phyloP scores from a whole-genome alignment of 2,113 vertebrate species.

The Rousettus leschenaultii region DNA sequence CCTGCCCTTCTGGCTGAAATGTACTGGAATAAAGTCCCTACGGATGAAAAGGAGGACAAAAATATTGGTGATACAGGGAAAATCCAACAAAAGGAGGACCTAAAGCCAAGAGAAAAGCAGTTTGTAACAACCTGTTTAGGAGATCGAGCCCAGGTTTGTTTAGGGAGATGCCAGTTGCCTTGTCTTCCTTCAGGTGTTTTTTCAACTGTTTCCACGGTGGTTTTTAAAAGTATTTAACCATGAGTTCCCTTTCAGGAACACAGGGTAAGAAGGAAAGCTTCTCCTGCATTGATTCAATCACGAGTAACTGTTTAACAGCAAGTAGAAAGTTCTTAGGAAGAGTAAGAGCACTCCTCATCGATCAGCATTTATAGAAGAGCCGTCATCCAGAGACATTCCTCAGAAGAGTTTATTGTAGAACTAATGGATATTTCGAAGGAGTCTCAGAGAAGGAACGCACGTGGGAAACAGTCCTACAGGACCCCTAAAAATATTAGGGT shows the following conservation, averaged over 20 bases:
- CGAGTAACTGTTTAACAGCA: neutral
- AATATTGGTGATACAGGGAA: neutral
- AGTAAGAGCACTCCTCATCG: neutral
- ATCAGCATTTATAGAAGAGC: neutral
- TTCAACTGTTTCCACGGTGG: neutral
- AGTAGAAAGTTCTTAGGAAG: neutral
- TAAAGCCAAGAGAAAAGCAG: constrained; percentile 37
- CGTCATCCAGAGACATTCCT: neutral
- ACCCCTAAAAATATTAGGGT: neutral
- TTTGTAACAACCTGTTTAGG: neutral
- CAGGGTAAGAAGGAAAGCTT: neutral
- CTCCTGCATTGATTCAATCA: constrained; percentile 4
- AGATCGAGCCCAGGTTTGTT: neutral
- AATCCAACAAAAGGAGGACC: neutral
- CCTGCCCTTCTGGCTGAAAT: constrained; percentile 77
- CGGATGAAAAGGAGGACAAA: constrained; percentile 71
- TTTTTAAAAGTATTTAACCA: neutral
- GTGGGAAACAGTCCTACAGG: neutral
- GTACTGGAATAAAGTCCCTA: constrained; percentile 45
- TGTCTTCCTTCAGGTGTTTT: neutral
- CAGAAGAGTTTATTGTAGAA: neutral
- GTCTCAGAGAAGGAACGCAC: neutral
- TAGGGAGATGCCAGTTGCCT: neutral
- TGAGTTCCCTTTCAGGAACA: neutral
- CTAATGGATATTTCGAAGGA: neutral